Base-by-base conservation (phyloP, 1,140 invertebrate genomes). In the Ephestia elutella region DNA sequence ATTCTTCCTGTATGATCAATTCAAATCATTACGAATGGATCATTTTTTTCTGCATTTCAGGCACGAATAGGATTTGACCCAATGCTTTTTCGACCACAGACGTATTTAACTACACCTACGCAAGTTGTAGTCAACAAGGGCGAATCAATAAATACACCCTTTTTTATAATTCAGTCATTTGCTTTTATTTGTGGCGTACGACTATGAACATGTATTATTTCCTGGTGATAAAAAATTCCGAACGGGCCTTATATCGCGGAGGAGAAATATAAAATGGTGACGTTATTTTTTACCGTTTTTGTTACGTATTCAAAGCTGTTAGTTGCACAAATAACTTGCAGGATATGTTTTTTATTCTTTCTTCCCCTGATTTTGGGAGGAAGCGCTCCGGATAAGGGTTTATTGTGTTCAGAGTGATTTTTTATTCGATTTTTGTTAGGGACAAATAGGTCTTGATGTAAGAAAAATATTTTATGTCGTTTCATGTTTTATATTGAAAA, bases 101-200 rank as follows among this genome's bases (percentile, higher is more conserved):
- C n/a, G n/a, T n/a, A n/a, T n/a, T n/a, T n/a, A n/a, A n/a, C n/a
- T n/a, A n/a, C n/a, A n/a, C n/a, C n/a, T n/a, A n/a, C n/a, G n/a
- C n/a, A n/a, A n/a, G n/a, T n/a, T n/a, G n/a, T n/a, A n/a, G 21
- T 78, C 74, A 78, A 75, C 78, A 67, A 62, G 73, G 80, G 68
- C 62, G 73, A 82, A 83, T 82, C 78, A 82, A 84, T 82, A 86
- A 80, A 84, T 80, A 79, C 75, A 82, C 79, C 75, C 73, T 78
- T 25, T 67, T 82, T 86, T 86, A 81, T 71, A 76, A 81, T 78
- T 73, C 73, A 75, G 72, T 75, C 75, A 80, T 86, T 84, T 71
- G 63, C 25, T 84, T 86, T 86, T 86, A 86, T 86, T 77, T 71
- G 59, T 51, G 60, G 66, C 75, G 65, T 81, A 82, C 73, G 75